Base-by-base conservation (phyloP, 2,797 vertebrate genomes). In the Kryptolebias ocellatus region DNA sequence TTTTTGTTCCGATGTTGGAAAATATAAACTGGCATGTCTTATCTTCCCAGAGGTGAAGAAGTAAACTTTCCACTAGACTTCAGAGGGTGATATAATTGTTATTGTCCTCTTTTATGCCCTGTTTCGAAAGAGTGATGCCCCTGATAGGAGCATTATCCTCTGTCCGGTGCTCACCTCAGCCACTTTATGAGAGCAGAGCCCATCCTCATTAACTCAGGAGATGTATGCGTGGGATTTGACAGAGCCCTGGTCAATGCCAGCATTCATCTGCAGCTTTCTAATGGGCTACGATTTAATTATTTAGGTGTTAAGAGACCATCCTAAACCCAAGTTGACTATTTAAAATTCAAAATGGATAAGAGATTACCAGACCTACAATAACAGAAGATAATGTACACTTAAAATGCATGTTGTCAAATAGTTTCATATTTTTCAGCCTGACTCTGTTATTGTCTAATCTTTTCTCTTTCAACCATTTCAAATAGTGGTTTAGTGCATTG, bases 161-260 rank as follows among this genome's bases (percentile, higher is more conserved):
- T 53, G 53, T 72, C 51, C 34, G 44, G 68, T 15, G n/a, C 31
- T 67, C 55, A 70, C 67, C 53, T 12, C 0, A 16, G 60, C 27
- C 66, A 17, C 70, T 83, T 84, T 75, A 73, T 45, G 67, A 71
- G 64, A 44, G 60, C 11, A 46, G 34, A 73, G 44, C 58, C 4
- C 47, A 44, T 34, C n/a, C 64, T 39, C 4, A 51, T 75, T 78
- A 83, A 67, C 55, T 45, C 51, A 46, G 31, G 17, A 70, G 17
- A 51, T 34, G 45, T 37, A 1, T 28, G 27, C 54, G 56, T 50
- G 53, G 56, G 64, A 31, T 55, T 69, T 53, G 34, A 61, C 60
- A 59, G 69, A 74, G 10, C 16, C 15, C 37, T 68, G 59, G 60
- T 75, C 59, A 45, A 79, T 53, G 54, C 18, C 46, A 5, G 16